phyloP scores from a whole-genome alignment of 2,113 vertebrate genomes.

The Sakesphorus luctuosus region DNA sequence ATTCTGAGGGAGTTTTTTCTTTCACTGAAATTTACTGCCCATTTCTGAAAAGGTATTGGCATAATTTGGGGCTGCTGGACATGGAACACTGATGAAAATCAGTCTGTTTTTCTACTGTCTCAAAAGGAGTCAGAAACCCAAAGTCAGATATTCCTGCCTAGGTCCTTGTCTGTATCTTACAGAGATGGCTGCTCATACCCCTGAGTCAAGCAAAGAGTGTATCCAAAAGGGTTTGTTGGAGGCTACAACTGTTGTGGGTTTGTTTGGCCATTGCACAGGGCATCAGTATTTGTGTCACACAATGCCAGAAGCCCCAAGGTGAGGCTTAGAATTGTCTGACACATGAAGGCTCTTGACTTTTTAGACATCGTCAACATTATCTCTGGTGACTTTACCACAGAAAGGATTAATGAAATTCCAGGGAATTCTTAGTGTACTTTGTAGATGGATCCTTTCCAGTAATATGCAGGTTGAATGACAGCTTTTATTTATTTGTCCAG shows the following conservation, averaged over 20 bases:
- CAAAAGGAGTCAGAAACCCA: background rate
- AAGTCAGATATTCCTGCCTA: background rate
- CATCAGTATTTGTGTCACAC: background rate
- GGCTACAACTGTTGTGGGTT: background rate
- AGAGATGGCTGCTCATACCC: background rate
- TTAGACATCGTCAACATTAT: background rate
- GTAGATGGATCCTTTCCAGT: background rate
- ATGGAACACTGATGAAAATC: background rate
- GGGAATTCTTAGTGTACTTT: background rate
- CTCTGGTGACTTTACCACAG: background rate
- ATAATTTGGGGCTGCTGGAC: background rate
- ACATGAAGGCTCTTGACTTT: background rate
- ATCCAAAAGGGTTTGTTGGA: accelerated
- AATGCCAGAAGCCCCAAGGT: background rate
- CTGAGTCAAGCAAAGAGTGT: accelerated
- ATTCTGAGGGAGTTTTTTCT: background rate
- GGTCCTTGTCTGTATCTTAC: background rate
- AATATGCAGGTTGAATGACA: background rate
- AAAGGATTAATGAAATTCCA: background rate
- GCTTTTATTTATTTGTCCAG: background rate
- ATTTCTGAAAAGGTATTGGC: background rate
- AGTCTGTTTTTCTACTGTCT: background rate
- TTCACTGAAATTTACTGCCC: background rate
- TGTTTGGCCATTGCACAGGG: background rate
- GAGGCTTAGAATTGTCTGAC: background rate